Percentiles rank a stretch among this genome's conserved stretches.
These are phyloP conservation scores for Nothoprocta pentlandii DNA, from an alignment of 2,113 vertebrate species.

Conservation along the genomic window DNA sequence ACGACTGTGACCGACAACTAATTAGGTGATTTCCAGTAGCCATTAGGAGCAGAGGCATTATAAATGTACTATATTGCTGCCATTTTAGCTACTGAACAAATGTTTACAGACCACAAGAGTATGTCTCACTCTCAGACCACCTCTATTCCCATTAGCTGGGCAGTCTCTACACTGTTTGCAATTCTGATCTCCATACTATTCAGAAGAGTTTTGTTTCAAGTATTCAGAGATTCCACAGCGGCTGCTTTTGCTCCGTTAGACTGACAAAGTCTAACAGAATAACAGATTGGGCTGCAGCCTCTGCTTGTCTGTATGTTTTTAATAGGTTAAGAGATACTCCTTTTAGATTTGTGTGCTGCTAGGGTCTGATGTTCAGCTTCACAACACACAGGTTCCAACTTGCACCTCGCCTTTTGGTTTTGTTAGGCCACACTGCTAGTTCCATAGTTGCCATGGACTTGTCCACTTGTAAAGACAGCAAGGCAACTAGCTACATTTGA, in stretches of 20 bases:
- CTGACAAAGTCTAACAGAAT: slow-evolving; percentile 57
- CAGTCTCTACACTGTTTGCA: slow-evolving; percentile 14
- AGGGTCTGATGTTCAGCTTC: slow-evolving; percentile 23
- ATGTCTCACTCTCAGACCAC: slow-evolving; percentile 29
- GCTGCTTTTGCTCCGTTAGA: slow-evolving; percentile 66
- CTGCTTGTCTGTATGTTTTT: slow-evolving; percentile 7
- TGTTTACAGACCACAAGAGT: slow-evolving; percentile 53
- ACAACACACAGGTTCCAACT: not conserved
- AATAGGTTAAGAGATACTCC: slow-evolving; percentile 14
- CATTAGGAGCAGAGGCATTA: slow-evolving; percentile 50
- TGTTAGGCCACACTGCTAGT: not conserved
- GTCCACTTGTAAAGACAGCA: not conserved
- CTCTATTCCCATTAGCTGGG: slow-evolving; percentile 72
- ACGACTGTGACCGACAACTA: slow-evolving; percentile 55
- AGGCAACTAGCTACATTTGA: not conserved
- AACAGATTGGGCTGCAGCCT: slow-evolving; percentile 50
- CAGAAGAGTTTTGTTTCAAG: slow-evolving; percentile 50
- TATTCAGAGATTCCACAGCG: slow-evolving; percentile 59
- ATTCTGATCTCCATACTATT: slow-evolving; percentile 47
- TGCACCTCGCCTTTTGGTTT: not conserved
- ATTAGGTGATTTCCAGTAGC: slow-evolving; percentile 35
- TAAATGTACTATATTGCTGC: slow-evolving; percentile 44
- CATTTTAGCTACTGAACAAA: slow-evolving; percentile 57
- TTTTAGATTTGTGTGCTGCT: not conserved
- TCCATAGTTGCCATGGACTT: not conserved